Base-by-base conservation (phyloP, 2,888 invertebrate species). In the Lucinisca nassula region DNA sequence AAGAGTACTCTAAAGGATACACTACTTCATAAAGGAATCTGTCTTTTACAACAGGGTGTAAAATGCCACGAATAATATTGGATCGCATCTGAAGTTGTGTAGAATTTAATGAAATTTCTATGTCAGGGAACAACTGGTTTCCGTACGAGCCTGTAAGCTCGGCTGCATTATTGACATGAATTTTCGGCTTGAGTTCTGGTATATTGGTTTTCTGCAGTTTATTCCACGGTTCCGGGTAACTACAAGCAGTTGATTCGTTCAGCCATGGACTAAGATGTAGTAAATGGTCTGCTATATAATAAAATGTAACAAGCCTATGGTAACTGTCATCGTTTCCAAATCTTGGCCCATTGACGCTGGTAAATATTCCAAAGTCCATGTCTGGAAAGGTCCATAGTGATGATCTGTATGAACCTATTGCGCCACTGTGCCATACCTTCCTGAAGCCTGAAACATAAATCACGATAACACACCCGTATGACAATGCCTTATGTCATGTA, bases 371-470 rank as follows among this genome's bases (percentile, higher is more conserved):
- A 32, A 73, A 51, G 24, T 87, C 45, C 17, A 40, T 37, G 24
- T 89, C 87, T 17, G 89, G 87, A 40, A 80, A 87, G 21, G 84
- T 30, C 79, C 84, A 79, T 24, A 82, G 6, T 3, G 35, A 12
- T 3, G 82, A 82, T 6, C 61, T 80, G 51, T 89, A 89, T 24
- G 89, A 82, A 35, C 77, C 82, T 3, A 87, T 17, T 0, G 80
- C 84, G 3, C 89, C 89, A 35, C 74, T 82, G 49, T 89, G 89
- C 82, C 82, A 85, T 14, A 40, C 40, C 40, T 40, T 40, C 6
- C 40, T 14, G 14, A 40, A 40, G 8, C 40, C 40, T 40, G 40
- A 40, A 40, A 40, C 14, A 14, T 40, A 40, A 6, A 10, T 40
- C 40, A 14, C 40, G 14, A 40, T 10, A 40, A 10, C 6, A 40